Conservation (phyloP, 2,113 vertebrate genomes). For the Arizona elegans region DNA sequence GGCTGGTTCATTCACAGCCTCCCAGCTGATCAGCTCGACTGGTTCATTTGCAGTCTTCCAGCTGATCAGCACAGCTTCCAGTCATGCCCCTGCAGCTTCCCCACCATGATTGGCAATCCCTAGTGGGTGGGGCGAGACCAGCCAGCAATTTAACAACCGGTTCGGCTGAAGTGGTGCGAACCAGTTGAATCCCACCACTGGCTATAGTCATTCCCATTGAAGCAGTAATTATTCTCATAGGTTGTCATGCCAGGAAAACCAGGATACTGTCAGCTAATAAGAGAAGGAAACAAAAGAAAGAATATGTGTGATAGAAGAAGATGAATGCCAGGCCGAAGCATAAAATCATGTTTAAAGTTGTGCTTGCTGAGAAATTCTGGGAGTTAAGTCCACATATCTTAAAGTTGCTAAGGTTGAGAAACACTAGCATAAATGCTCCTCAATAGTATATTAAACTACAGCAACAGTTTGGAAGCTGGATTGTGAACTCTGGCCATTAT, state of each 20-base stretch:
- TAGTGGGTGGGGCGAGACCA: too few species aligned
- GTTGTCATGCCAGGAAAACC: neutral
- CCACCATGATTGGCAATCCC: too few species aligned
- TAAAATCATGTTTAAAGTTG: neutral
- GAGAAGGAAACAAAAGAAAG: neutral
- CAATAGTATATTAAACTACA: neutral
- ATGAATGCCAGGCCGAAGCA: neutral
- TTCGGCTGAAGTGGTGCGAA: too few species aligned
- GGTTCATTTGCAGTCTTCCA: too few species aligned
- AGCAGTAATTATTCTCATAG: neutral
- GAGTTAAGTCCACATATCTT: neutral
- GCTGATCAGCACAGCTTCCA: too few species aligned
- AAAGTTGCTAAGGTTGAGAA: neutral
- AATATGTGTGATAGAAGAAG: neutral
- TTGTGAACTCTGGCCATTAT: neutral
- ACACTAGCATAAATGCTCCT: neutral
- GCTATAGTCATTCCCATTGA: neutral
- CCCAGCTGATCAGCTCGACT: too few species aligned
- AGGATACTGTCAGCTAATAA: neutral
- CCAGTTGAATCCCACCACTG: too few species aligned
- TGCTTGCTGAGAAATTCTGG: neutral
- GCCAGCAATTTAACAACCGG: too few species aligned
- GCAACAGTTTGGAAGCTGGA: neutral
- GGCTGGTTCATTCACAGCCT: too few species aligned
- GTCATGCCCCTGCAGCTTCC: too few species aligned